Evolutionary conservation across 2,113 vertebrate genomes (phyloP), one percentile per base, ranked within the genome.

Genomic region (Dromas ardeola): DNA sequence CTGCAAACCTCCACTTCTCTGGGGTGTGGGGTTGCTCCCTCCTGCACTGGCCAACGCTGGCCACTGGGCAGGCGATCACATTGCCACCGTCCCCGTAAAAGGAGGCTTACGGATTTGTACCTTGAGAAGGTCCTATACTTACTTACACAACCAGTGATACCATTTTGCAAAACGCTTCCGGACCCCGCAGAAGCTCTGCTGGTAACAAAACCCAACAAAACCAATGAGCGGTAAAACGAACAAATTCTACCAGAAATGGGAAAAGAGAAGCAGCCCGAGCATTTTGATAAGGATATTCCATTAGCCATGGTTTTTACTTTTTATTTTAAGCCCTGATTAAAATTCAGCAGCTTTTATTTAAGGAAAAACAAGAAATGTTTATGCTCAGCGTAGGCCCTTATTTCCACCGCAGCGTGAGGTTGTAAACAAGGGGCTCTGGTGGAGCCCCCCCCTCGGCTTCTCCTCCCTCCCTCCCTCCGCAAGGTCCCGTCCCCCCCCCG

Each of bases 261-360:
- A 36, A 62, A 78, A 49, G 55, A 62, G 67, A 23, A 86, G 55
- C 30, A n/a, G 40, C 32, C 34, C 30, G 10, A 66, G 81, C 38
- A 5, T 66, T 93, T 71, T 47, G 29, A 66, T 61, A 45, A 73
- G 52, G 32, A 9, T 73, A 49, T 86, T 81, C 59, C 77, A 49
- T 84, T 61, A 84, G 36, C 50, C 7, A 18, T 52, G 58, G n/a
- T 13, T 85, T 92, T 87, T 53, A 50, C 66, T 76, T 89, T 76
- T 88, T 87, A 45, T 92, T 97, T 95, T 80, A 85, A 63, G 13
- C 66, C 53, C 83, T 85, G 63, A 36, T 96, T 92, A 80, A 94
- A 91, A 88, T 83, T 72, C 50, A 90, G 13, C 38, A 91, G 55
- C 34, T 92, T 84, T 86, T 36, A 76, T 85, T 91, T 74, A 38